Conservation (phyloP, 1,140 invertebrate species). For the Anadara kagoshimensis region DNA sequence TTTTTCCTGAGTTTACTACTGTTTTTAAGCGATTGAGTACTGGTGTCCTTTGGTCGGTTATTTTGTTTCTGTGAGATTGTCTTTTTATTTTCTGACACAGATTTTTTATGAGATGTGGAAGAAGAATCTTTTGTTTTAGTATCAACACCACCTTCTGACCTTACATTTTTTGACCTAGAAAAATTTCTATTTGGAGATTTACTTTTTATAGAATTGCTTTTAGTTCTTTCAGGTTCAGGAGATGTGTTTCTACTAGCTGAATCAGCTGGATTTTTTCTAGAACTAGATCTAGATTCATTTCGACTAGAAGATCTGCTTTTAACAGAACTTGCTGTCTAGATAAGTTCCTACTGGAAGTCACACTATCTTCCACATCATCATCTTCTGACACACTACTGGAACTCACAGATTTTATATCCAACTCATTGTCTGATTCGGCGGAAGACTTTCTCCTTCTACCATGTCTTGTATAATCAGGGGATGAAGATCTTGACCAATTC, state of each 20-base stretch:
- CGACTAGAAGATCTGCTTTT: slow-evolving; percentile 14
- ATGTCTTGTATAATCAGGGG: slow-evolving; percentile 6
- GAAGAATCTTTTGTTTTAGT: too few relatives aligned
- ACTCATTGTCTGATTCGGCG: slow-evolving; percentile 1
- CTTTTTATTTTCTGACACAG: too few relatives aligned
- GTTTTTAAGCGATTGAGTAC: too few relatives aligned
- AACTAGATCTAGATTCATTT: slow-evolving; percentile 1
- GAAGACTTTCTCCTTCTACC: not conserved
- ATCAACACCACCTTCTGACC: too few relatives aligned
- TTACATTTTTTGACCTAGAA: not conserved
- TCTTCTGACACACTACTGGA: not conserved
- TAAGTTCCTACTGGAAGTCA: too few relatives aligned
- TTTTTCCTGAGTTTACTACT: too few relatives aligned
- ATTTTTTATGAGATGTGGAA: too few relatives aligned
- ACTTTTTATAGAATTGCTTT: not conserved
- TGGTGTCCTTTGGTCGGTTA: too few relatives aligned
- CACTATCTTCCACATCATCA: not conserved
- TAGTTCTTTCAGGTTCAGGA: not conserved
- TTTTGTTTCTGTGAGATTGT: too few relatives aligned
- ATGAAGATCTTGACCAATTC: slow-evolving; percentile 11
- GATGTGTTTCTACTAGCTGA: not conserved
- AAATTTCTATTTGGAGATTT: not conserved
- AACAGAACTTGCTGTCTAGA: not conserved
- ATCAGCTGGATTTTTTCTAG: slow-evolving; percentile 1
- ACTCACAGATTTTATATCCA: not conserved